These are phyloP conservation scores for Athalia cordata DNA, from an alignment of 2,888 invertebrate genomes.

Conservation along the genomic window DNA sequence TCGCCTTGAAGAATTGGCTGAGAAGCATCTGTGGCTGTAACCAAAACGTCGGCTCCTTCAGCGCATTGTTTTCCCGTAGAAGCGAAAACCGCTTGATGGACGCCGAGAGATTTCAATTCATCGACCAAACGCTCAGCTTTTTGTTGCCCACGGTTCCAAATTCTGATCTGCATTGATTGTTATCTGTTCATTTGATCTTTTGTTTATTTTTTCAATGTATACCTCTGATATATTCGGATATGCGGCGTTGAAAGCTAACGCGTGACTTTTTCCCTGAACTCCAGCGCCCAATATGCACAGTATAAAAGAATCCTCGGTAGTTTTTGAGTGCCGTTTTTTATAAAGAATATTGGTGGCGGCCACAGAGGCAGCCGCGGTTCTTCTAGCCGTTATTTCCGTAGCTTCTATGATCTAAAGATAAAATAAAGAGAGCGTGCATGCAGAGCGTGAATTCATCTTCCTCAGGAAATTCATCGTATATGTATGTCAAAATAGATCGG, in stretches of 20 bases:
- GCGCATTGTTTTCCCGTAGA: constrained; percentile 74
- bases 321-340: constrained; percentile 55
- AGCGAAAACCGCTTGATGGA: constrained; percentile 52
- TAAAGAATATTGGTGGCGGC: constrained; percentile 76
- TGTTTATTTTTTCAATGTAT: background rate
- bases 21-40: constrained; percentile 76
- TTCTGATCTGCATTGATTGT: constrained; percentile 67
- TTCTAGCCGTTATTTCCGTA: constrained; percentile 76
- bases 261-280: constrained; percentile 69
- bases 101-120: constrained; percentile 62
- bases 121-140: constrained; percentile 68
- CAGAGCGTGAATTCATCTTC: no score
- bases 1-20: constrained; percentile 74
- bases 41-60: constrained; percentile 78
- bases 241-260: constrained; percentile 18
- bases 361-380: constrained; percentile 78
- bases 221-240: constrained; percentile 28
- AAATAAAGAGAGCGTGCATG: background rate
- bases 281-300: constrained; percentile 76
- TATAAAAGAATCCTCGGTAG: constrained; percentile 57
- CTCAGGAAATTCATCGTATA: no score
- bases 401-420: constrained; percentile 73
- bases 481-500: no score
- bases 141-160: constrained; percentile 76
- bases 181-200: background rate